phyloP scores from a whole-genome alignment of 1,140 invertebrate species.

The Galleria mellonella region DNA sequence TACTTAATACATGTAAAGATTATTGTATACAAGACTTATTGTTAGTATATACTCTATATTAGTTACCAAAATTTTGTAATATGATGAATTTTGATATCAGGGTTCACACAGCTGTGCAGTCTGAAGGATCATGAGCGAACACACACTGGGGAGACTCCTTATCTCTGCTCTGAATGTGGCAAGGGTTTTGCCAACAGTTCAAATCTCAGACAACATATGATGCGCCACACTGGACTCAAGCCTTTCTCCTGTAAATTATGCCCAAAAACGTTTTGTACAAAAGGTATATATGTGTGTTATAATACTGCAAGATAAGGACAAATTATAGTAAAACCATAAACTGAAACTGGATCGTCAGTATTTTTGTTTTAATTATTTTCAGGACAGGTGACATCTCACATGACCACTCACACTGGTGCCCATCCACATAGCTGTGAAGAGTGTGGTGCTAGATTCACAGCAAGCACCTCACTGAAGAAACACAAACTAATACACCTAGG shows the following conservation, averaged over 20 bases:
- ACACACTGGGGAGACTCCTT: constrained; percentile 79
- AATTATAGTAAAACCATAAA: too few species aligned
- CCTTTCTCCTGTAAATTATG: constrained; percentile 77
- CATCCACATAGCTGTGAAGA: constrained; percentile 81
- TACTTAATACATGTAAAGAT: too few species aligned
- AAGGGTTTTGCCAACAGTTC: constrained; percentile 78
- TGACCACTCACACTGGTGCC: constrained; percentile 71
- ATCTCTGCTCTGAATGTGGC: constrained; percentile 78
- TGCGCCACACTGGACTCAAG: constrained; percentile 77
- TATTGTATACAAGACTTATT: too few species aligned
- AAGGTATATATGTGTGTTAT: constrained; percentile 64
- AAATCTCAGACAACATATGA: constrained; percentile 77
- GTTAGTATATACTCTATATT: too few species aligned
- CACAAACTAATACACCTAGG: constrained; percentile 81
- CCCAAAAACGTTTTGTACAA: constrained; percentile 77
- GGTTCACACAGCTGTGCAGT: constrained; percentile 63
- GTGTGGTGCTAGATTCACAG: constrained; percentile 82
- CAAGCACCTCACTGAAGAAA: constrained; percentile 79
- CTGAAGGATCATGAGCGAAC: constrained; percentile 76
- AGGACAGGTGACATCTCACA: constrained; percentile 75
- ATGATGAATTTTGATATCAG: constrained; percentile 27
- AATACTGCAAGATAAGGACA: too few species aligned
- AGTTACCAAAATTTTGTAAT: not conserved
- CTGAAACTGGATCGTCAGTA: too few species aligned
- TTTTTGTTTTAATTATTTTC: constrained; percentile 7